A percentile compares a stretch with the other conserved stretches of the same genome.
These are phyloP conservation scores for Philonicus albiceps DNA, from an alignment of 2,888 invertebrate genomes.

Conservation along the genomic window DNA sequence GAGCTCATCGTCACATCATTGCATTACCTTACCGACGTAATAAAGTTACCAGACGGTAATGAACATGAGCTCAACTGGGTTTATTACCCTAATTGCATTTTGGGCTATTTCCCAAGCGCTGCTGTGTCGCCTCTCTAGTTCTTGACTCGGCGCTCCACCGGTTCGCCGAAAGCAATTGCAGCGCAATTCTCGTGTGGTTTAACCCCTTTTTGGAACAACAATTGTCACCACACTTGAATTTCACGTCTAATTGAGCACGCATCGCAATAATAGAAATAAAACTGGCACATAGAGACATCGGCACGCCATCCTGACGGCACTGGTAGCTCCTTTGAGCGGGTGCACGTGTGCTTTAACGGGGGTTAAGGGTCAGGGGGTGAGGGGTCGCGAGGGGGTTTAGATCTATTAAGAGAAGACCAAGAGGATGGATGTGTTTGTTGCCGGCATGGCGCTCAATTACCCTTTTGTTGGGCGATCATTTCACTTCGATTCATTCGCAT, in stretches of 20 bases:
- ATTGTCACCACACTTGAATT: conserved; percentile 42
- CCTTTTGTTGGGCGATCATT: conserved; percentile 47
- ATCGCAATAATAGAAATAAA: conserved; percentile 38
- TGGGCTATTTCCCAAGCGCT: conserved; percentile 47
- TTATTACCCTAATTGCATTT: conserved; percentile 49
- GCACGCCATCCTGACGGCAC: conserved; percentile 14
- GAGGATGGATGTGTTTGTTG: conserved; percentile 35
- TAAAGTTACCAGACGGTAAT: conserved; percentile 47
- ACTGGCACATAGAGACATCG: conserved; percentile 33
- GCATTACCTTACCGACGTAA: conserved; percentile 43
- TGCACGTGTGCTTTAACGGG: conserved; percentile 24
- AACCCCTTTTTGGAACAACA: conserved; percentile 37
- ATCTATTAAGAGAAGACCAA: background rate
- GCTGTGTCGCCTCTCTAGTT: conserved; percentile 28
- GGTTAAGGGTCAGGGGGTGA: background rate
- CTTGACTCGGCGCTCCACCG: conserved; percentile 5
- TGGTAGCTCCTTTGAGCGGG: conserved; percentile 4
- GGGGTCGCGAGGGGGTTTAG: background rate
- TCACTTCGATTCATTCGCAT: conserved; percentile 46
- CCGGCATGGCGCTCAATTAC: conserved; percentile 28
- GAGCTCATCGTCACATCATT: conserved; percentile 33
- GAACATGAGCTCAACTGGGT: conserved; percentile 45
- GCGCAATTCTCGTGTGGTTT: conserved; percentile 37
- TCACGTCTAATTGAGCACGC: conserved; percentile 49
- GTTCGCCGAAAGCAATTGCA: background rate